Conservation (phyloP, 2,888 invertebrate species). For the Microplitis manilae region DNA sequence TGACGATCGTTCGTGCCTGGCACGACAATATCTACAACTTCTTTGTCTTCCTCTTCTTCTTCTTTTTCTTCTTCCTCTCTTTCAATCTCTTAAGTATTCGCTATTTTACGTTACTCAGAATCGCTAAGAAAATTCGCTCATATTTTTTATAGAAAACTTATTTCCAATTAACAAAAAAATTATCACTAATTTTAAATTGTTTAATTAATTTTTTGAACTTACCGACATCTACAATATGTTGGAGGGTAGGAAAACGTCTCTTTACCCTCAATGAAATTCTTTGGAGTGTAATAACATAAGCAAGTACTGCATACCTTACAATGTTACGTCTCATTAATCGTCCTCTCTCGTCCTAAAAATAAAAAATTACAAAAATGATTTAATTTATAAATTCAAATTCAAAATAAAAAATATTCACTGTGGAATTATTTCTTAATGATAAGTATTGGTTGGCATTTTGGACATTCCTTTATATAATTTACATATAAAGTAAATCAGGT, state of each 20-base stretch:
- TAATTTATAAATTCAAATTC: background rate
- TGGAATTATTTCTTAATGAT: background rate
- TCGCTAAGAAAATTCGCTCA: background rate
- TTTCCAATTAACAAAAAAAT: constrained; percentile 13
- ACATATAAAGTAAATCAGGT: background rate
- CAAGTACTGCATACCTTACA: constrained; percentile 89
- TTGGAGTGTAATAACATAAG: constrained; percentile 90
- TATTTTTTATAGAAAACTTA: background rate
- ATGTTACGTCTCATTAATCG: constrained; percentile 92
- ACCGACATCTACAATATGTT: constrained; percentile 93
- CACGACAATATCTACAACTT: background rate
- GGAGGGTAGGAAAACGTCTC: constrained; percentile 89
- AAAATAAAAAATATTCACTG: background rate
- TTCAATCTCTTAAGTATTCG: background rate
- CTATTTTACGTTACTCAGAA: background rate
- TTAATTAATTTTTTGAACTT: constrained; percentile 59
- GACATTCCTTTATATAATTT: too few species aligned
- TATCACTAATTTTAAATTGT: background rate
- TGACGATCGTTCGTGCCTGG: background rate
- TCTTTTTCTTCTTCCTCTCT: background rate
- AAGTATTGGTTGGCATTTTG: too few species aligned
- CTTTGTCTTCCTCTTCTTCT: background rate
- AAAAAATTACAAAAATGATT: background rate
- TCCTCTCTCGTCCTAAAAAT: constrained; percentile 86
- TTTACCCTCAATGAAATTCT: constrained; percentile 90